Conservation (phyloP, 2,797 vertebrate genomes). For the Botia kubotai region DNA sequence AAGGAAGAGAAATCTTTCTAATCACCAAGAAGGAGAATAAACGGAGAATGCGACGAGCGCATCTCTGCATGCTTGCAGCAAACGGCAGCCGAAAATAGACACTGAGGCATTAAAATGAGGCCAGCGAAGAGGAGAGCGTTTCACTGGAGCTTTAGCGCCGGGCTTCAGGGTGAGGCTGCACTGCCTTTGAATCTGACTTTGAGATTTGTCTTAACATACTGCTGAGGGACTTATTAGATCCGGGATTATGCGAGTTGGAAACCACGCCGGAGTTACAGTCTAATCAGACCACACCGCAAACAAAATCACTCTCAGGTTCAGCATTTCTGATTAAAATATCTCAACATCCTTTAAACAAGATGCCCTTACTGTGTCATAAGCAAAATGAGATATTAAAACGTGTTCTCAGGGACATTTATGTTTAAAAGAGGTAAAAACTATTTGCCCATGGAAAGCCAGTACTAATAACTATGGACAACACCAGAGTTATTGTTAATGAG, state of each 20-base stretch:
- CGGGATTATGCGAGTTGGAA: conserved; percentile 18
- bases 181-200: conserved; percentile 13
- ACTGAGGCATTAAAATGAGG: conserved; percentile 27
- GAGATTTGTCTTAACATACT: conserved; percentile 24
- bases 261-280: conserved; percentile 1
- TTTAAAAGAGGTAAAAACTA: not conserved
- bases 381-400: not conserved
- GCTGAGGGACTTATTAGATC: conserved; percentile 14
- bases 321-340: not conserved
- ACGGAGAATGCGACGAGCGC: not conserved
- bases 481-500: not conserved
- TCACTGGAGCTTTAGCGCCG: not conserved
- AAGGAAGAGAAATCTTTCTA: conserved; percentile 9
- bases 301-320: not conserved
- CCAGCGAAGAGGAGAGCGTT: conserved; percentile 3
- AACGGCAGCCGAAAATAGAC: conserved; percentile 33
- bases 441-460: not conserved
- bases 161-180: not conserved
- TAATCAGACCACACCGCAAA: not conserved
- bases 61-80: conserved; percentile 31
- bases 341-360: not conserved
- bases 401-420: not conserved
- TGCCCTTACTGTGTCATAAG: not conserved
- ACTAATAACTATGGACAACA: not conserved
- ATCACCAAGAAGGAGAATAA: conserved; percentile 25